These are phyloP conservation scores for Drosophila nigritarsus DNA, from an alignment of 2,888 invertebrate genomes.

Conservation along the genomic window DNA sequence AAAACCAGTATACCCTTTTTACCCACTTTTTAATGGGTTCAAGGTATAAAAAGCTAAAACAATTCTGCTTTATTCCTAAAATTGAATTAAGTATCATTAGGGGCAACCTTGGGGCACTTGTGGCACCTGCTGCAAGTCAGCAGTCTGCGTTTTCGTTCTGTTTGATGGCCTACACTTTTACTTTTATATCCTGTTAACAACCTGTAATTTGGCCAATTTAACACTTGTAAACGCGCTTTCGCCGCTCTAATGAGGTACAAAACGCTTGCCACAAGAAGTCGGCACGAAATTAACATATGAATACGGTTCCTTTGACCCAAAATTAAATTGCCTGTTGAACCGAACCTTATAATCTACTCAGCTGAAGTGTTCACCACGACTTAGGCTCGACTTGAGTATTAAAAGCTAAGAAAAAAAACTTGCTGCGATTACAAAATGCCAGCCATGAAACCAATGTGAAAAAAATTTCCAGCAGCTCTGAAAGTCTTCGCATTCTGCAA, in stretches of 20 bases:
- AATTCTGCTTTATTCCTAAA: conserved; percentile 24
- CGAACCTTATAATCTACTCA: conserved; percentile 61
- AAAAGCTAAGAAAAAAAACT: conserved; percentile 46
- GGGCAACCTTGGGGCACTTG: conserved; percentile 9
- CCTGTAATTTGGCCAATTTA: conserved; percentile 80
- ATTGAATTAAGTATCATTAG: conserved; percentile 50
- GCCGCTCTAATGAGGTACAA: conserved; percentile 80
- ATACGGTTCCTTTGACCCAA: conserved; percentile 55
- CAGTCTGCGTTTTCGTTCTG: conserved; percentile 22
- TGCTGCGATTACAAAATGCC: conserved; percentile 43
- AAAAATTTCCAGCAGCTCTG: conserved; percentile 1
- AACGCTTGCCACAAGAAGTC: conserved; percentile 63
- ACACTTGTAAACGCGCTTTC: conserved; percentile 80
- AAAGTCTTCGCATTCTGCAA: conserved; percentile 58
- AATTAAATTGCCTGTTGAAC: conserved; percentile 67
- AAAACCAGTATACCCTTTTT: no score
- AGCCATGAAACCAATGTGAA: neutral
- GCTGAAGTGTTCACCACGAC: conserved; percentile 6
- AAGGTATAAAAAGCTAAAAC: neutral
- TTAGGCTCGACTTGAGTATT: conserved; percentile 44
- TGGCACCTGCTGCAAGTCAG: conserved; percentile 46
- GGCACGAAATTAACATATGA: conserved; percentile 72
- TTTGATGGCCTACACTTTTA: conserved; percentile 66
- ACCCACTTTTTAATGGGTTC: no score
- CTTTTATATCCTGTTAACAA: conserved; percentile 80